A percentile compares a stretch with the other conserved stretches of the same genome.
Conservation (phyloP, 2,888 invertebrate species). For the Anticlea derivata region DNA sequence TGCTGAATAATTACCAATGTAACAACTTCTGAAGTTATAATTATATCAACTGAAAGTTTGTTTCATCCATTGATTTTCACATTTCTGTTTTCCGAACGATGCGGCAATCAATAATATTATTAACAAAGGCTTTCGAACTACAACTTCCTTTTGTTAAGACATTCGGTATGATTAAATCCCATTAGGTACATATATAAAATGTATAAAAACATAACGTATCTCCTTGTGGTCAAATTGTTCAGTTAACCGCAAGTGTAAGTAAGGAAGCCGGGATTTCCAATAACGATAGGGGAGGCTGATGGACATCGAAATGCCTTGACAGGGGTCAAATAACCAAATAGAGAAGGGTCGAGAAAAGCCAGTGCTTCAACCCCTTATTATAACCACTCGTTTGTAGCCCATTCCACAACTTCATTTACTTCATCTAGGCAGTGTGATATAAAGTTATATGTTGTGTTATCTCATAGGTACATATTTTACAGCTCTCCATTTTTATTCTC, state of each 20-base stretch:
- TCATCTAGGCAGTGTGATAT: not conserved
- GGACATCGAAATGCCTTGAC: slow-evolving; percentile 63
- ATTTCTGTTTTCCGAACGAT: not conserved
- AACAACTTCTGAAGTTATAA: not conserved
- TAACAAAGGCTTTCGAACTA: not conserved
- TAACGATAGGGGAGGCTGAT: slow-evolving; percentile 64
- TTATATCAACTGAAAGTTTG: not conserved
- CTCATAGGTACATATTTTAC: no score
- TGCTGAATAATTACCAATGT: no score
- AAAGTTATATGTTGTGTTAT: no score
- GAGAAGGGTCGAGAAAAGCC: slow-evolving; percentile 42
- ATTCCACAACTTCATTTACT: slow-evolving; percentile 8
- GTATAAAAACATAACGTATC: no score
- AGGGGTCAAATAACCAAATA: slow-evolving; percentile 68
- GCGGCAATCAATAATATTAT: not conserved
- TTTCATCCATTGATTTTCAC: not conserved
- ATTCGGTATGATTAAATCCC: slow-evolving; percentile 8
- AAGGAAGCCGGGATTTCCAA: slow-evolving; percentile 64
- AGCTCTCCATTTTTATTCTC: not conserved
- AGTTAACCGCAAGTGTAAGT: slow-evolving; percentile 59
- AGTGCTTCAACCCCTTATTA: slow-evolving; percentile 36
- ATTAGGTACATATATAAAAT: no score
- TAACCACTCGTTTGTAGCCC: slow-evolving; percentile 17
- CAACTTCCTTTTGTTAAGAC: not conserved
- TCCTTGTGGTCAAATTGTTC: slow-evolving; percentile 56